Evolutionary conservation across 2,113 vertebrate genomes (phyloP).

Genomic region (Azemiops feae): DNA sequence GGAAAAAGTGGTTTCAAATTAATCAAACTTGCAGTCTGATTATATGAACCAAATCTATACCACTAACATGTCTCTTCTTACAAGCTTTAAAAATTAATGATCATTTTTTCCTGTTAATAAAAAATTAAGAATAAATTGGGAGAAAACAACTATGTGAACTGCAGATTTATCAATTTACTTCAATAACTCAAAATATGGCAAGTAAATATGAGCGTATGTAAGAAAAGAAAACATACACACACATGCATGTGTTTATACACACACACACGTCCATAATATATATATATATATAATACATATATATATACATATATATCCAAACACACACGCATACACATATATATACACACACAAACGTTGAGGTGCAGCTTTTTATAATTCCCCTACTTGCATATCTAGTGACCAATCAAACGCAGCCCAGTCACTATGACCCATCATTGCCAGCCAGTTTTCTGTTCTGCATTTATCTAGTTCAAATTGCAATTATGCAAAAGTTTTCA

Average conservation of each 20-base stretch:
- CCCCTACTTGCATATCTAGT: background rate
- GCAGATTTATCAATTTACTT: background rate
- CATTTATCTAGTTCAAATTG: background rate
- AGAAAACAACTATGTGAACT: background rate
- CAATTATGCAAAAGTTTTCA: background rate
- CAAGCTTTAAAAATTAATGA: background rate
- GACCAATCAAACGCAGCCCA: background rate
- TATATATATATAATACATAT: background rate
- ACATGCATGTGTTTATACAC: background rate
- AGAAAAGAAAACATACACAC: background rate
- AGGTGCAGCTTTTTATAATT: background rate
- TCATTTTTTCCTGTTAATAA: background rate
- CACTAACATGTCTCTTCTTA: background rate
- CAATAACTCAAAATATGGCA: background rate
- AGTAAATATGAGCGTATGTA: background rate
- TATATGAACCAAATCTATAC: background rate
- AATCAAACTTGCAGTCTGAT: background rate
- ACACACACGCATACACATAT: background rate
- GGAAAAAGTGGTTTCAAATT: background rate
- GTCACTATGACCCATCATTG: background rate
- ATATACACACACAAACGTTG: background rate
- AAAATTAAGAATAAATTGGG: background rate
- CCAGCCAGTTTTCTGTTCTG: background rate
- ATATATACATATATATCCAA: too few relatives aligned
- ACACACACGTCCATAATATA: background rate